These are phyloP conservation scores for Dunckerocampus dactyliophorus DNA, from an alignment of 2,113 vertebrate species.

Conservation along the genomic window DNA sequence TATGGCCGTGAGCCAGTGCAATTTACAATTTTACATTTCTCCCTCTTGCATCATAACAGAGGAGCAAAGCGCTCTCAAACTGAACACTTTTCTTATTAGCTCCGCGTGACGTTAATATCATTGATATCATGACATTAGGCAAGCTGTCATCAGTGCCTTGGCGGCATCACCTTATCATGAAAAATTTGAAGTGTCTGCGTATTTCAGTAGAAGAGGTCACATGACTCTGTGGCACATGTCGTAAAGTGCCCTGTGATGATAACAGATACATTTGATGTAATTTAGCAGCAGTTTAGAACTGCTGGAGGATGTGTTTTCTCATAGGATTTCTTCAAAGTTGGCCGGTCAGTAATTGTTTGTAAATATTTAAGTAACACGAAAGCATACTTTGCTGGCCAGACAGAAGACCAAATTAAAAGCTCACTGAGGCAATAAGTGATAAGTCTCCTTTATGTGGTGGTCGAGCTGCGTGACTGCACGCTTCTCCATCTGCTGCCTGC, in stretches of 20 bases:
- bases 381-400: neutral
- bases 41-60: slow-evolving; percentile 57
- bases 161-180: neutral
- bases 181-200: neutral
- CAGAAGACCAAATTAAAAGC: neutral
- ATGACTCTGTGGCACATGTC: too few species aligned
- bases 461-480: neutral
- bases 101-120: slow-evolving; percentile 9
- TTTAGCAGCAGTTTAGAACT: too few species aligned
- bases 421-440: neutral
- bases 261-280: too few species aligned
- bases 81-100: slow-evolving; percentile 13
- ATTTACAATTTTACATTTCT: slow-evolving; percentile 54
- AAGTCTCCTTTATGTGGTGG: neutral
- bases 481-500: neutral
- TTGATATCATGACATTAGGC: slow-evolving; percentile 25
- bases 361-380: neutral
- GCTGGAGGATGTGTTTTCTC: too few species aligned
- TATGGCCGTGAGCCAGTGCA: slow-evolving; percentile 25
- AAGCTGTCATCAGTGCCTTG: slow-evolving; percentile 13
- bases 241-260: too few species aligned
- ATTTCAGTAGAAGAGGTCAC: neutral
- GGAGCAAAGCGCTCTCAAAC: slow-evolving; percentile 27
- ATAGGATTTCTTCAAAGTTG: too few species aligned
- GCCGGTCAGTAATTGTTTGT: too few species aligned